Base-by-base conservation (phyloP, 2,888 invertebrate species). In the Stramonita haemastoma region DNA sequence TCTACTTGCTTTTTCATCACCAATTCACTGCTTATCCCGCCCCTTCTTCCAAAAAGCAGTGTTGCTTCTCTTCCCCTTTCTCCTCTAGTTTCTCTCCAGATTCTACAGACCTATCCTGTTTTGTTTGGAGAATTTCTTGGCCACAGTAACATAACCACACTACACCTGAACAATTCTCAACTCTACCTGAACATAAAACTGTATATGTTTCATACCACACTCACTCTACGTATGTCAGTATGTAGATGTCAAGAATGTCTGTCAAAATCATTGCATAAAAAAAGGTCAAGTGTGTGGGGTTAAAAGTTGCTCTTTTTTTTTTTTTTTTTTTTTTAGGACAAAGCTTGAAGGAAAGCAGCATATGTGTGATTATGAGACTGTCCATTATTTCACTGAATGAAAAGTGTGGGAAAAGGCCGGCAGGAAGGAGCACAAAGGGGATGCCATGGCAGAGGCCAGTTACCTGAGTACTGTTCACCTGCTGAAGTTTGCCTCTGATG, bases 341-440 rank as follows among this genome's bases (percentile, higher is more conserved):
- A 83, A 83, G 32, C 19, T 79, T 83, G 81, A 83, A 83, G 81
- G 81, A 83, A 79, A 79, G 79, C 32, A 36, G 81, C 81, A 83
- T 5, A 83, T 46, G 81, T 46, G 36, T 36, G 13, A 83, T 81
- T 46, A 22, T 66, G 19, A 66, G 26, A 6, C 17, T 13, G 17
- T 22, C 17, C 2, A 66, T 83, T 26, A 83, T 26, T 6, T 36
- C 73, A 73, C 29, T 17, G 29, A 22, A 83, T 26, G 5, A 46
- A 22, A 79, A 79, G 46, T 46, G 81, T 46, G 15, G 26, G 22
- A 46, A 46, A 46, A 5, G 26, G 8, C 22, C 26, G 36, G 81
- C 4, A 13, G 81, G 26, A 26, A 29, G 81, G 6, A 83, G 46
- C 46, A 0, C 32, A 4, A 36, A 83, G 81, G 81, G 46, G 81